Base-by-base conservation (phyloP, 2,888 invertebrate genomes). In the Teinopalpus imperialis region DNA sequence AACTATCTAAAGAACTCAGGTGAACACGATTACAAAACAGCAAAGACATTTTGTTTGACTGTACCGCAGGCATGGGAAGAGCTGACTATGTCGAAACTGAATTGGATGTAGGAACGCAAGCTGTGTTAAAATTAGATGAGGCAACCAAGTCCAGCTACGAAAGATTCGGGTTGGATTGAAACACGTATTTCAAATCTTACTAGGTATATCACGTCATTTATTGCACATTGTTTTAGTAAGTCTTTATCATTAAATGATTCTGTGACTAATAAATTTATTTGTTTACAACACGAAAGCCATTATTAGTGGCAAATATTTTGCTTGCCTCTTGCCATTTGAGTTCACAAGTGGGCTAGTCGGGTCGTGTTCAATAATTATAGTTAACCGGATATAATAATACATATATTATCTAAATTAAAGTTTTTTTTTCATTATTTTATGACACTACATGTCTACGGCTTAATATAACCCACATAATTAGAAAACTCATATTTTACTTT, bases 101-200 rank as follows among this genome's bases (percentile, higher is more conserved):
- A 66, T 66, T 64, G 58, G 66, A 64, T 63, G 58, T 63, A 63
- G 60, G 61, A 64, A 61, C 59, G 54, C 43, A 51, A 48, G 43
- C 55, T 54, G 57, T 53, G 58, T 64, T 66, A 61, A 58, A 69
- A 70, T 70, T 61, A 68, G 66, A 72, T 77, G 72, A 64, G 57
- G 74, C 68, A 79, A 79, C 58, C 47, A 45, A 30, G 46, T 50
- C 53, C 47, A 50, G 45, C 52, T 46, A 37, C 42, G 27, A 52
- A 50, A 56, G 46, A 56, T 56, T 43, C 45, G 31, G 44, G 32
- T 44, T 46, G 49, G 48, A 49, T 46, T 46, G 43, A 42, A 43
- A 23, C 35, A 13, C 14, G 43, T 43, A 41, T 35, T 39, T 26
- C 21, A 43, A 46, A 24, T 21, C 12, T 31, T 20, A 35, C 20